Evolutionary conservation across 2,888 invertebrate species (phyloP), one percentile per base, ranked within the genome.

Genomic region (Euclidia mi): DNA sequence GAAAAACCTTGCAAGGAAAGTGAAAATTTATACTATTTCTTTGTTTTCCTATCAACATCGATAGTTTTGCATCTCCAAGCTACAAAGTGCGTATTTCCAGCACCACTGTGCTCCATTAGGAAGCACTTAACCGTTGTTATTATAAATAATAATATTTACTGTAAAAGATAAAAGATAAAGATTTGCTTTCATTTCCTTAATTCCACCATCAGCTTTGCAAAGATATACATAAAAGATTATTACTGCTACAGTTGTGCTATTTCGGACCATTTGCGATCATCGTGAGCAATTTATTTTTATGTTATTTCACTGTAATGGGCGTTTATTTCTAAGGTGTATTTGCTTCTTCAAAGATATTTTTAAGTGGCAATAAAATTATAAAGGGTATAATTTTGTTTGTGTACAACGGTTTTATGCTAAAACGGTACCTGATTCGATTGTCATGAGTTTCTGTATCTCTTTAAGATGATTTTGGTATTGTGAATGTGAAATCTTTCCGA

Each of bases 171-270:
- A 49, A 42, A 50, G 42, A 20, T 42, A 49, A 43, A 20, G 43
- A 42, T 49, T 49, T 12, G 4, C 17, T 10, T 2, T 12, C 43
- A 37, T 50, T 43, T 50, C 29, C 43, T 31, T 43, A 43, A 43
- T 48, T 50, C 15, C 17, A 14, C 2, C 40, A 34, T 17, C 11
- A 48, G 12, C 42, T 35, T 49, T 28, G 11, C 12, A 52, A 43
- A 37, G 18, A 65, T 56, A 53, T 41, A 38, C 44, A 32, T 70
- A 48, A 67, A 56, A 37, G 35, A 57, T 56, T 50, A 65, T 56
- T 57, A 61, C 4, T 28, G 17, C 35, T 20, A 32, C 48, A 31
- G 20, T 25, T 31, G n/a, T 40, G 32, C 43, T 37, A 53, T 53
- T 51, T 65, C 15, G 1, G 14, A 1, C 46, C 70, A 45, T 65